These are phyloP conservation scores for Drosophila birchii DNA, from an alignment of 2,888 invertebrate species.

Conservation along the genomic window DNA sequence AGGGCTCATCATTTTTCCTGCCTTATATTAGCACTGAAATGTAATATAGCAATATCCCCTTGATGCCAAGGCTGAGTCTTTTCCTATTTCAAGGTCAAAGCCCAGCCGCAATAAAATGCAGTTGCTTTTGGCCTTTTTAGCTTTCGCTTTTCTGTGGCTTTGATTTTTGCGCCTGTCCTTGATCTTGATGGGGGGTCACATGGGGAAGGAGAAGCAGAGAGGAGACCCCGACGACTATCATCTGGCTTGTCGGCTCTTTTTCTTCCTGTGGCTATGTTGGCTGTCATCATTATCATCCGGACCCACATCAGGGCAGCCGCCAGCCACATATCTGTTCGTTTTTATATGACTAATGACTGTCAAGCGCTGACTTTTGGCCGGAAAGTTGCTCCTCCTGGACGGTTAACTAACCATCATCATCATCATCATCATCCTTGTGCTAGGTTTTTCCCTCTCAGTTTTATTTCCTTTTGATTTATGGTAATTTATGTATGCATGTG, in stretches of 20 bases:
- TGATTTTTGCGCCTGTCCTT: conserved; percentile 36
- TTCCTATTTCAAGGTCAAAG: conserved; percentile 18
- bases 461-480: conserved; percentile 44
- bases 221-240: conserved; percentile 5
- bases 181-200: conserved; percentile 42
- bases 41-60: not conserved
- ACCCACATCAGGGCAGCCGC: conserved; percentile 45
- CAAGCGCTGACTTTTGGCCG: conserved; percentile 53
- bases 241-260: conserved; percentile 29
- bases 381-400: conserved; percentile 35
- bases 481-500: conserved; percentile 45
- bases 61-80: conserved; percentile 7
- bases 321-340: conserved; percentile 34
- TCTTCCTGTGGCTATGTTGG: conserved; percentile 18
- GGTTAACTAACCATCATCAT: conserved; percentile 32
- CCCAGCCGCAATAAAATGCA: conserved; percentile 30
- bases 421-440: conserved; percentile 9
- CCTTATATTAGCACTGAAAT: not conserved
- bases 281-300: conserved; percentile 53
- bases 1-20: not conserved
- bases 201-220: not conserved
- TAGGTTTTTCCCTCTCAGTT: not conserved
- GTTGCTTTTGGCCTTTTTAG: conserved; percentile 16
- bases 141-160: conserved; percentile 16
- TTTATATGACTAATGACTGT: conserved; percentile 73